Base-by-base conservation (phyloP, 2,113 vertebrate genomes). In the Neofelis nebulosa region DNA sequence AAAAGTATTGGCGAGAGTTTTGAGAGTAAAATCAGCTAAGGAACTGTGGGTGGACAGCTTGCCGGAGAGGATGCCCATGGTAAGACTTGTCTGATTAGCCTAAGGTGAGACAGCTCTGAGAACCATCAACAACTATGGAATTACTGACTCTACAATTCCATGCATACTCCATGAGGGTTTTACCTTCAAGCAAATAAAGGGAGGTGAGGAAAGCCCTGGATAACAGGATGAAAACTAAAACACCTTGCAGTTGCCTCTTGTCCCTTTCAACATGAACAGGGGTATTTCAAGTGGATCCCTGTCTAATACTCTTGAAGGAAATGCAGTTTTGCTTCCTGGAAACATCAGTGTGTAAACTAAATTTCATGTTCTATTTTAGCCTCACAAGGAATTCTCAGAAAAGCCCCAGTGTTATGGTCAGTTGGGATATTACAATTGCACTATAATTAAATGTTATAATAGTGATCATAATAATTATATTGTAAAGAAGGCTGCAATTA, bases 11-110 rank as follows among this genome's bases (percentile, higher is more conserved):
- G 10, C 7, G 41, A 69, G 87, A 85, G 71, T 55, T 61, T 82
- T 12, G 27, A 82, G 86, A 79, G 76, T 50, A 68, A 97, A 97
- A 94, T 94, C 55, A 97, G 90, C 88, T 91, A 66, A 36, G 87
- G 79, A 80, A 36, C 41, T 76, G 87, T 97, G 91, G 94, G 94
- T 90, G 76, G 93, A 97, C 80, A 94, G 94, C 50, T 71, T 41
- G 74, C 19, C 19, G 52, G 36, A 85, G 52, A 89, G 50, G n/a
- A 88, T 65, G 48, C 25, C 69, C 45, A 12, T 16, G 89, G 45
- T 88, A 94, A 96, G 71, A 73, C 61, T 52, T 81, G 74, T 29
- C 91, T 97, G 92, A 66, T 94, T 57, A 95, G 92, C 84, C 66
- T 13, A 36, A 92, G 94, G 87, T 96, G 66, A 73, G 80, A 65